Conservation (phyloP, 2,888 invertebrate genomes). For the Archips crataeganus region DNA sequence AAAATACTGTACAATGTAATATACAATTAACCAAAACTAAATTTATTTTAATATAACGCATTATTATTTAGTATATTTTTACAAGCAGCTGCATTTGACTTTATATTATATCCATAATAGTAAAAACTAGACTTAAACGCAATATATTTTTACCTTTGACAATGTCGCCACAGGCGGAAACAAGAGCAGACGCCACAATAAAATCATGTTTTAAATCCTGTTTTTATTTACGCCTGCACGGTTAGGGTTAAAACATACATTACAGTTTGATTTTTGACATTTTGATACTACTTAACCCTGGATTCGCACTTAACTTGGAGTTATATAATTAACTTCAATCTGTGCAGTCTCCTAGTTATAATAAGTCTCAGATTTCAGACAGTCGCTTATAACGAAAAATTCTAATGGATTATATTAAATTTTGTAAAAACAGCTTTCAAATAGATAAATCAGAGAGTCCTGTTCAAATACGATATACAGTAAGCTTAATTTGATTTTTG, state of each 20-base stretch:
- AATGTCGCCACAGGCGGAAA: background rate
- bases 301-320: too few relatives aligned
- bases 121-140: background rate
- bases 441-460: background rate
- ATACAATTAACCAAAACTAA: too few relatives aligned
- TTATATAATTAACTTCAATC: too few relatives aligned
- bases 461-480: constrained; percentile 4
- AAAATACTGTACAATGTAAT: too few relatives aligned
- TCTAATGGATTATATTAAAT: background rate
- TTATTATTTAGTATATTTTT: too few relatives aligned
- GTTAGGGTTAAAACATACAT: too few relatives aligned
- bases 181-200: background rate
- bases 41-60: too few relatives aligned
- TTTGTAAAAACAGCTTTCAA: background rate
- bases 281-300: too few relatives aligned
- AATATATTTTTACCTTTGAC: background rate
- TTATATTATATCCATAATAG: background rate
- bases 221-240: background rate
- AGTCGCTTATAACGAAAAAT: background rate
- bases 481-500: constrained; percentile 37
- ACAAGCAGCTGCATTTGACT: background rate
- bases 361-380: background rate
- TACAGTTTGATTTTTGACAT: too few relatives aligned
- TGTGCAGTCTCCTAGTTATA: background rate
- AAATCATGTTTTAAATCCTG: background rate